Evolutionary conservation across 2,888 invertebrate genomes (phyloP).

Genomic region (Bedellia somnulentella): DNA sequence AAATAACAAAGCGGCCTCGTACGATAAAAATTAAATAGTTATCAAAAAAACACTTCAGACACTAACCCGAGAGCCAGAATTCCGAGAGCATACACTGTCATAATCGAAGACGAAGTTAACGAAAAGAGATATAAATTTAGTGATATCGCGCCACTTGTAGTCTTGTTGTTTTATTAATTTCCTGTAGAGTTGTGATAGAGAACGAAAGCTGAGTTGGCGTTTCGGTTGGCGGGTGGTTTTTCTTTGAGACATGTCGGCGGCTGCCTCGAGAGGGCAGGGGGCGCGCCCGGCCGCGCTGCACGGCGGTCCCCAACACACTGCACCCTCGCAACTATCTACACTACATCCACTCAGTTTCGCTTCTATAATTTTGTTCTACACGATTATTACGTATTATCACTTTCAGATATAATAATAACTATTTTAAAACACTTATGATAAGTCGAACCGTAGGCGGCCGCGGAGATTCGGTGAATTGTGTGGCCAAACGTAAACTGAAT

Average conservation of each 20-base stretch:
- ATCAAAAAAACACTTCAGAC: too few species aligned
- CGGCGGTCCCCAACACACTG: constrained; percentile 40
- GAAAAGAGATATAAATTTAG: constrained; percentile 40
- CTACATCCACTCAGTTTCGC: not conserved
- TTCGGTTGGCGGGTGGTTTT: too few species aligned
- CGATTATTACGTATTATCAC: too few species aligned
- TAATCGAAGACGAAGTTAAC: constrained; percentile 51
- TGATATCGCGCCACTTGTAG: constrained; percentile 52
- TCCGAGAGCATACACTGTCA: constrained; percentile 39
- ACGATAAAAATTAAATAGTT: too few species aligned
- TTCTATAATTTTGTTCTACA: constrained; percentile 21
- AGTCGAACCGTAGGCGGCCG: too few species aligned
- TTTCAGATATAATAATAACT: too few species aligned
- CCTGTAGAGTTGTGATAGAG: constrained; percentile 48
- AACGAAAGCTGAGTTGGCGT: too few species aligned
- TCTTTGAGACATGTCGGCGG: not conserved
- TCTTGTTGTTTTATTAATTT: constrained; percentile 50
- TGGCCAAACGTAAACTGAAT: too few species aligned
- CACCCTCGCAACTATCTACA: not conserved
- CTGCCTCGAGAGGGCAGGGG: constrained; percentile 15
- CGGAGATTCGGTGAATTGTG: too few species aligned
- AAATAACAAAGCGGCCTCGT: too few species aligned
- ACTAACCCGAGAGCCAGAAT: too few species aligned
- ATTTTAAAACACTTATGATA: too few species aligned
- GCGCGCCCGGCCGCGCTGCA: constrained; percentile 34